These are phyloP conservation scores for Macrosiphum euphorbiae DNA, from an alignment of 2,888 invertebrate genomes.

Conservation along the genomic window DNA sequence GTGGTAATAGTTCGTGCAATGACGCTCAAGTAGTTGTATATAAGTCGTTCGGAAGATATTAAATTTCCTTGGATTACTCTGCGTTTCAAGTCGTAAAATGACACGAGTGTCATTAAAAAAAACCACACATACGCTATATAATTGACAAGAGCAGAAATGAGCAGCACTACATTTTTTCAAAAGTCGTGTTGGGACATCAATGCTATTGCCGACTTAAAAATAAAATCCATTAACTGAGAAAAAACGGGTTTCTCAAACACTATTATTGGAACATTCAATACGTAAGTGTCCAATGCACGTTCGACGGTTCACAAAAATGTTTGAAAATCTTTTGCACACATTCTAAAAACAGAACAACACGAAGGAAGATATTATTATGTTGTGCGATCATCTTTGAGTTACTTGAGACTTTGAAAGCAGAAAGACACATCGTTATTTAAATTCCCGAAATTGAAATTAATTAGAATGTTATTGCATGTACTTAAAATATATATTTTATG, in stretches of 20 bases:
- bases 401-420: not conserved
- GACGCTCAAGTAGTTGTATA: slow-evolving; percentile 22
- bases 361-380: not conserved
- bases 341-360: not conserved
- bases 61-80: slow-evolving; percentile 24
- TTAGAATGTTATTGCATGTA: not conserved
- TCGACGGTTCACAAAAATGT: not conserved
- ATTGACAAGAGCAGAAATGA: slow-evolving; percentile 16
- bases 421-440: not conserved
- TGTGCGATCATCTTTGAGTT: not conserved
- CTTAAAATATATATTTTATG: not conserved
- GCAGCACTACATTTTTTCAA: not conserved
- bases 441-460: not conserved
- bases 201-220: not conserved
- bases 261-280: not conserved
- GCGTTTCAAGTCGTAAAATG: slow-evolving; percentile 25
- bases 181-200: not conserved
- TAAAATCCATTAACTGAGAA: slow-evolving; percentile 1
- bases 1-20: not conserved
- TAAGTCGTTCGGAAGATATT: slow-evolving; percentile 32
- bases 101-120: slow-evolving; percentile 30
- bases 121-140: not conserved
- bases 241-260: not conserved
- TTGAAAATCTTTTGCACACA: not conserved
- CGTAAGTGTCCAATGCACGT: not conserved